These are phyloP conservation scores for Bubo blakistoni DNA, from an alignment of 2,113 vertebrate species.

Conservation along the genomic window DNA sequence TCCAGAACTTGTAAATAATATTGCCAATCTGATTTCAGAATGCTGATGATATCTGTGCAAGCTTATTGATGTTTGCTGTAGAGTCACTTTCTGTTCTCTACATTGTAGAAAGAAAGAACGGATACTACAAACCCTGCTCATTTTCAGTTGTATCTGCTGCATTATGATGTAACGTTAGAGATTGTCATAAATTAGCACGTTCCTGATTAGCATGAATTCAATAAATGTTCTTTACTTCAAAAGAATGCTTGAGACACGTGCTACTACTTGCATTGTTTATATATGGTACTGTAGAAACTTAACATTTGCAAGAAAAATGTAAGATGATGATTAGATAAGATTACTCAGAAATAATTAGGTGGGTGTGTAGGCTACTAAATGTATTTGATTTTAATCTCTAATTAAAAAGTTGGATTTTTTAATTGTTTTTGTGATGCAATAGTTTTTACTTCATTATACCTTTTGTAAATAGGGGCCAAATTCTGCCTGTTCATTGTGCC, in stretches of 20 bases:
- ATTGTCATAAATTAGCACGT: slow-evolving; percentile 31
- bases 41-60: slow-evolving; percentile 21
- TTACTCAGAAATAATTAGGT: slow-evolving; percentile 67
- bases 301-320: slow-evolving; percentile 59
- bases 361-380: slow-evolving; percentile 62
- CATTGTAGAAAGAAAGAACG: neutral
- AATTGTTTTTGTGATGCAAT: slow-evolving; percentile 67
- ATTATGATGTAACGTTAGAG: slow-evolving; percentile 18
- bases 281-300: slow-evolving; percentile 57
- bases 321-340: slow-evolving; percentile 58
- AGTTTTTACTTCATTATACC: slow-evolving; percentile 47
- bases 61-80: slow-evolving; percentile 16
- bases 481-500: neutral
- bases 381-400: slow-evolving; percentile 71
- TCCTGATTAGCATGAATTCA: slow-evolving; percentile 43
- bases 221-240: slow-evolving; percentile 56
- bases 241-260: slow-evolving; percentile 39
- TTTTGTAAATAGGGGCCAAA: slow-evolving; percentile 32
- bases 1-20: slow-evolving; percentile 31
- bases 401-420: slow-evolving; percentile 64
- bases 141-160: slow-evolving; percentile 3
- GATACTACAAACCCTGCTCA: neutral
- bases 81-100: neutral
- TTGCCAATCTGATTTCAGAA: slow-evolving; percentile 39
- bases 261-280: slow-evolving; percentile 58